These are phyloP conservation scores for Yponomeuta cagnagella DNA, from an alignment of 2,888 invertebrate species.

Conservation along the genomic window DNA sequence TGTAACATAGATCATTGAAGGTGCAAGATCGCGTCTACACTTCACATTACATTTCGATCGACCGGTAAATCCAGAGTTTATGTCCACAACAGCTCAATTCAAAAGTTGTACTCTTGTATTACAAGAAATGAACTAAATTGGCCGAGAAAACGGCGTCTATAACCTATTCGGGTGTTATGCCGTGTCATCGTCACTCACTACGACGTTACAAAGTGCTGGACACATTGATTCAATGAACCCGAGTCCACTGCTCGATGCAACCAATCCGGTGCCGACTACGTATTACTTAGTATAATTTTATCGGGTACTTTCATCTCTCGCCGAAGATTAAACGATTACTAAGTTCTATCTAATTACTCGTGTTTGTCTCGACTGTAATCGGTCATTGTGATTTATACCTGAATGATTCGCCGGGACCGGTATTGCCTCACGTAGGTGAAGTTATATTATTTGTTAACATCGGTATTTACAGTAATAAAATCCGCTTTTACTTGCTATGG, in stretches of 20 bases:
- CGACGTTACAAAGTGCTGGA: neutral
- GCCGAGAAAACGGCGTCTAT: no score
- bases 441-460: neutral
- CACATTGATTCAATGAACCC: neutral
- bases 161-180: no score
- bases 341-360: constrained; percentile 66
- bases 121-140: no score
- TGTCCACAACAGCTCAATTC: no score
- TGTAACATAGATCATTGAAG: no score
- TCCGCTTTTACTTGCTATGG: no score
- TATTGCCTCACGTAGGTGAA: neutral
- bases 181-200: no score
- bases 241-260: constrained; percentile 29
- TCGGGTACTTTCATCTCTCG: constrained; percentile 69
- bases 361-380: constrained; percentile 53
- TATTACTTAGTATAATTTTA: constrained; percentile 31
- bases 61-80: no score
- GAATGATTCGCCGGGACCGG: constrained; percentile 28
- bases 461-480: no score
- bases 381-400: constrained; percentile 55
- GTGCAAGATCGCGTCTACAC: no score
- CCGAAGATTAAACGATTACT: constrained; percentile 67
- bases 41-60: no score
- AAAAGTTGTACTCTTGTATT: no score
- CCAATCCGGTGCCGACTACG: constrained; percentile 22